Evolutionary conservation across 2,888 invertebrate genomes (phyloP).

Genomic region (Apocheima hispidaria): DNA sequence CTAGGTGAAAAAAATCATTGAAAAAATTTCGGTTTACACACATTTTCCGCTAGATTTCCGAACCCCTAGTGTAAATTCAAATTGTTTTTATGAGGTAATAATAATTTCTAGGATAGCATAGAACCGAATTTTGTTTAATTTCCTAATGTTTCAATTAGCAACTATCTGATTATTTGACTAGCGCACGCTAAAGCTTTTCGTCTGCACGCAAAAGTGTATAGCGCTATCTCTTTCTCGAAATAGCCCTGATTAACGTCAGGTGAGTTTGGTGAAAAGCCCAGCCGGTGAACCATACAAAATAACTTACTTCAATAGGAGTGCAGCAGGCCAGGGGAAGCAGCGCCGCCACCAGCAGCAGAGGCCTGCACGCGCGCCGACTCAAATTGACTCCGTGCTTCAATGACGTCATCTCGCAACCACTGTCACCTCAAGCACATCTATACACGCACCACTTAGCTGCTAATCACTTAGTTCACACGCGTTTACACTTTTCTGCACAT

Average conservation of each 20-base stretch:
- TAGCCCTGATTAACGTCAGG: too few species aligned
- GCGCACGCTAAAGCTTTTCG: too few species aligned
- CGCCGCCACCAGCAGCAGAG: constrained; percentile 51
- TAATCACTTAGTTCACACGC: constrained; percentile 13
- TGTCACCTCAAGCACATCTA: constrained; percentile 63
- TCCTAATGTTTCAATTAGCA: too few species aligned
- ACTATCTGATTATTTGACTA: too few species aligned
- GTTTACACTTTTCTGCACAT: constrained; percentile 41
- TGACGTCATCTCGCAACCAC: constrained; percentile 79
- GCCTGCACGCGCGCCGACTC: constrained; percentile 89
- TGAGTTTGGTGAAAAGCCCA: not conserved
- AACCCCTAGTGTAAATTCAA: too few species aligned
- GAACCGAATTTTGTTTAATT: too few species aligned
- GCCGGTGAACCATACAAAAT: not conserved
- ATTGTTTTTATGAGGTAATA: too few species aligned
- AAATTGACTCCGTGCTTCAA: constrained; percentile 89
- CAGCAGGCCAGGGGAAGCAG: constrained; percentile 60
- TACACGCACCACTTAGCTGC: constrained; percentile 32
- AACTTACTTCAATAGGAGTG: constrained; percentile 76
- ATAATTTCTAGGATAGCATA: too few species aligned
- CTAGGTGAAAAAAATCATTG: too few species aligned
- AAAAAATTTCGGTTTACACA: too few species aligned
- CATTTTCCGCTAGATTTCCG: too few species aligned
- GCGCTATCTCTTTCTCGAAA: not conserved
- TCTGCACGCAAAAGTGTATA: too few species aligned